These are phyloP conservation scores for Tyto alba DNA, from an alignment of 2,113 vertebrate genomes.

Conservation along the genomic window DNA sequence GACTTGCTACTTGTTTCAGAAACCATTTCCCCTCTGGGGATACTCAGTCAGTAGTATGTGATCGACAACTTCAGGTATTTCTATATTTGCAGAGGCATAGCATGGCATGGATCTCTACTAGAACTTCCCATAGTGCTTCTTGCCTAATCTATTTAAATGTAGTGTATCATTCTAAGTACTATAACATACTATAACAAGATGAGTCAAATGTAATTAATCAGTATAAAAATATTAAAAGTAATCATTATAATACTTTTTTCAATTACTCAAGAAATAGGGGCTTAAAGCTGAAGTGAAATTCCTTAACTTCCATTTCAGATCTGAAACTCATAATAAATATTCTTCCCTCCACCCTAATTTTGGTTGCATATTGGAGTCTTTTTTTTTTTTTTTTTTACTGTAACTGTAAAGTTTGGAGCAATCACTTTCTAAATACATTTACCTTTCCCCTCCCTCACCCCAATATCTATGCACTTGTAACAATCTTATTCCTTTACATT, in stretches of 20 bases:
- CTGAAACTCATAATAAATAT: neutral
- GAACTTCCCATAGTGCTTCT: neutral
- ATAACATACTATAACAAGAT: neutral
- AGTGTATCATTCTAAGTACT: neutral
- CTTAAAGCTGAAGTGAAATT: neutral
- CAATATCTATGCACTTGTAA: neutral
- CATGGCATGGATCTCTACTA: neutral
- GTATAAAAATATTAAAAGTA: neutral
- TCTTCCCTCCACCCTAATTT: neutral
- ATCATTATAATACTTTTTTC: neutral
- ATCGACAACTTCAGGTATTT: neutral
- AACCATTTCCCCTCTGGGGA: neutral
- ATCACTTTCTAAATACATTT: neutral
- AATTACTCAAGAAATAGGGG: neutral
- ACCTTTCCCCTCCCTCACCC: neutral
- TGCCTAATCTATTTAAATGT: neutral
- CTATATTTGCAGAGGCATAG: neutral
- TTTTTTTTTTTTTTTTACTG: neutral
- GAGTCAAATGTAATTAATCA: neutral
- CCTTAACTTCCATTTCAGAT: neutral
- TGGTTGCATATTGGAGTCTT: neutral
- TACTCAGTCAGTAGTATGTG: neutral
- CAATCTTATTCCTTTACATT: neutral
- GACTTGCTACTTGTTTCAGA: neutral
- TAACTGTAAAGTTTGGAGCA: neutral